Base-by-base conservation (phyloP, 53 echinoderm and acorn worm species). In the Temnopleurus reevesii region DNA sequence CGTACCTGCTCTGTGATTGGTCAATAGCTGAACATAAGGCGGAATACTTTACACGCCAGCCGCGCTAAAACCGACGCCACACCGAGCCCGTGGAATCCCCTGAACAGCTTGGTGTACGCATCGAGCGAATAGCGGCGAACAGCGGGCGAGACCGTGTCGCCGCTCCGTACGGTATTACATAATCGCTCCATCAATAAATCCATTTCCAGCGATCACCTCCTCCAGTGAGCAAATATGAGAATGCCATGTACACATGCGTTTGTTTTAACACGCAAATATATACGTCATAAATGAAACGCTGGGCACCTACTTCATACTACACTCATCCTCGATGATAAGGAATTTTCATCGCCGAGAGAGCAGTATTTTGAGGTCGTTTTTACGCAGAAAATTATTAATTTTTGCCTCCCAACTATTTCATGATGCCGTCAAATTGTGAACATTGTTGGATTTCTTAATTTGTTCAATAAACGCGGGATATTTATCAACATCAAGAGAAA, bases 101-200 rank as follows among this genome's bases (percentile, higher is more conserved):
- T 9, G 29, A 34, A 63, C 30, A 71, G 71, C 38, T 71, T 71
- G 71, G 21, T 21, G n/a, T n/a, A n/a, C 63, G 10, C 36, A 71
- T n/a, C 63, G 63, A 63, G 63, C 71, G 36, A n/a, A 36, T 8
- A 71, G 21, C 4, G 23, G 43, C 6, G 71, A 41, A 5, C 46
- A 79, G 49, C 79, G 81, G 17, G 34, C 53, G 53, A 55, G 19
- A 23, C 60, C n/a, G 85, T 45, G 85, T 41, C 85, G 85, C 85
- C 85, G 15, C 59, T 59, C 71, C 59, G 61, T 36, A 25, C 24
- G 58, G 85, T 58, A 85, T 85, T 85, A 85, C 85, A 85, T 85
- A 85, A 85, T 46, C 44, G 43, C 4, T 28, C 27, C 85, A 60
- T 85, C 85, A 60, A 85, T 85, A 85, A 85, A 85, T 85, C 85